These are phyloP conservation scores for Micoletzkya japonica DNA, from an alignment of 2,888 invertebrate species.

Conservation along the genomic window DNA sequence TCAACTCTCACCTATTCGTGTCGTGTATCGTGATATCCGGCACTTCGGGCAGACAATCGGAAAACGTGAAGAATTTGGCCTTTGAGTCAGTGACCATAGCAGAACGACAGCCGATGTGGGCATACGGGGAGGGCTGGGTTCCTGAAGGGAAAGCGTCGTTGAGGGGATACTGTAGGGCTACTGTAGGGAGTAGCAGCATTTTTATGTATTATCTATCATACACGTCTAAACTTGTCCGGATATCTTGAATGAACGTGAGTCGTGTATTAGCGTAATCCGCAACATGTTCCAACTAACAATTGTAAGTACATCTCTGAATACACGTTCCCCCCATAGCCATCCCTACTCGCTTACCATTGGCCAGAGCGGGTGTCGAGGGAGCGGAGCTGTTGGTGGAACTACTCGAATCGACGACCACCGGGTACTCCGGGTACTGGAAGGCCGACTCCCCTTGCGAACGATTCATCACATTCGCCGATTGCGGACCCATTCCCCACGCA, in stretches of 20 bases:
- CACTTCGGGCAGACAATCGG: slow-evolving; percentile 43
- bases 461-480: slow-evolving; percentile 36
- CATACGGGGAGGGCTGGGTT: slow-evolving; percentile 15
- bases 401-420: slow-evolving; percentile 49
- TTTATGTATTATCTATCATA: no score
- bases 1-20: neutral
- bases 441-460: slow-evolving; percentile 45
- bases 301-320: neutral
- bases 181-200: no score
- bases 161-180: no score
- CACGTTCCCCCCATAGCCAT: slow-evolving; percentile 2
- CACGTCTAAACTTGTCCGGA: no score
- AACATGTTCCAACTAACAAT: slow-evolving; percentile 9
- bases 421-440: slow-evolving; percentile 47
- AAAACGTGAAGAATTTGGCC: slow-evolving; percentile 39
- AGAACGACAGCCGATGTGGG: slow-evolving; percentile 9
- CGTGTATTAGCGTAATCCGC: no score
- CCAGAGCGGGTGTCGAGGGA: slow-evolving; percentile 56
- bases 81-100: slow-evolving; percentile 4
- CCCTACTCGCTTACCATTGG: slow-evolving; percentile 29
- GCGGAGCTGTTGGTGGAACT: slow-evolving; percentile 61
- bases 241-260: no score
- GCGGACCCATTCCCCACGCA: slow-evolving; percentile 47
- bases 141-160: neutral
- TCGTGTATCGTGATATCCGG: slow-evolving; percentile 37